Percentiles rank a stretch among this genome's conserved stretches.
Evolutionary conservation across 2,888 invertebrate genomes (phyloP).

Genomic region (Philereme transversata): DNA sequence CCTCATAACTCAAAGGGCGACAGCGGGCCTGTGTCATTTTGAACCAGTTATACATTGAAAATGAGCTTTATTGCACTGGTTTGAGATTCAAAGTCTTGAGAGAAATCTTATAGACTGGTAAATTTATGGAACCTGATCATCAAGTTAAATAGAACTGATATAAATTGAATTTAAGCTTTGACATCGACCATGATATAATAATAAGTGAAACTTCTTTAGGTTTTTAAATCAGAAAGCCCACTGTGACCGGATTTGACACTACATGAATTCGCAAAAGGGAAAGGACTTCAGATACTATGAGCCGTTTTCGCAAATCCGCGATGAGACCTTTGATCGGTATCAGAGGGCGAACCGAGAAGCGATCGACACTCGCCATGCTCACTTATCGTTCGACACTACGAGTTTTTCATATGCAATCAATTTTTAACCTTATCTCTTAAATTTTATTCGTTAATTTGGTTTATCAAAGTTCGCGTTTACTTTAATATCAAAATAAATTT

Average conservation of each 20-base stretch:
- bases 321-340: constrained; percentile 73
- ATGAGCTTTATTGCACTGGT: constrained; percentile 1
- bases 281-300: constrained; percentile 57
- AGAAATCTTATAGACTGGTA: too few species aligned
- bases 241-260: constrained; percentile 60
- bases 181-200: too few species aligned
- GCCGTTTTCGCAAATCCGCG: constrained; percentile 61
- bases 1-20: constrained; percentile 61
- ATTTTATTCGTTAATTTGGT: constrained; percentile 23
- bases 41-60: constrained; percentile 4
- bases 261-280: constrained; percentile 66
- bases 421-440: constrained; percentile 51
- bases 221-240: constrained; percentile 25
- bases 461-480: constrained; percentile 12
- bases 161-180: too few species aligned
- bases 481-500: constrained; percentile 26
- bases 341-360: constrained; percentile 68
- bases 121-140: too few species aligned
- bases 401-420: constrained; percentile 40
- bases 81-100: too few species aligned
- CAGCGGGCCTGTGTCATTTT: constrained; percentile 16
- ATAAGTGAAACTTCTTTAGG: background rate
- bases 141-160: too few species aligned
- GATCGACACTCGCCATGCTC: constrained; percentile 66
- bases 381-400: constrained; percentile 63